These are phyloP conservation scores for Malurus leucopterus DNA, from an alignment of 2,797 vertebrate genomes.

Conservation along the genomic window DNA sequence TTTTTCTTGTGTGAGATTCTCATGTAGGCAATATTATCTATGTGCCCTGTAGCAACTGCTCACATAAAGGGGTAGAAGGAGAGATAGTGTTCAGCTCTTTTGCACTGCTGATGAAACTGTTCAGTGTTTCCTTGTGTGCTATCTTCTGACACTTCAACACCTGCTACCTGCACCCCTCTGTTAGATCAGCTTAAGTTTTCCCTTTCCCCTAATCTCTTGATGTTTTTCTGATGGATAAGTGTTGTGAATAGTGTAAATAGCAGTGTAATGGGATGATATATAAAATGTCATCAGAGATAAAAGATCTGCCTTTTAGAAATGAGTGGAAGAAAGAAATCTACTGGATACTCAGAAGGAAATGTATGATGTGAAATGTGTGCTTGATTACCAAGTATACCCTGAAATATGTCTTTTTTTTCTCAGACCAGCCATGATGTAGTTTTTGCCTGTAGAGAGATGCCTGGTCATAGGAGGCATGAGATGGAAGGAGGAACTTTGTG, in stretches of 20 bases:
- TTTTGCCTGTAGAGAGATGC: not conserved
- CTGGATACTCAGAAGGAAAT: not conserved
- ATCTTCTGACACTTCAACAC: not conserved
- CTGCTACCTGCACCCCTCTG: not conserved
- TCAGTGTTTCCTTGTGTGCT: not conserved
- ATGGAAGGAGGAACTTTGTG: not conserved
- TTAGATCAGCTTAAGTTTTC: not conserved
- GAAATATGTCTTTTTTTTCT: not conserved
- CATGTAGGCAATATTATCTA: not conserved
- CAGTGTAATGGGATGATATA: not conserved
- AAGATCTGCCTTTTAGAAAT: not conserved
- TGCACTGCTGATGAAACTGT: not conserved
- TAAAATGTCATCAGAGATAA: not conserved
- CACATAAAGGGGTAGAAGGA: not conserved
- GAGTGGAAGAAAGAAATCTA: not conserved
- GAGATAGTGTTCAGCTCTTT: not conserved
- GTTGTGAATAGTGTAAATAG: not conserved
- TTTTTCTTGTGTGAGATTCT: not conserved
- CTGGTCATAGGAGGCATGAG: not conserved
- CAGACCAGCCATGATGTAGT: not conserved
- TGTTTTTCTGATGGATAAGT: not conserved
- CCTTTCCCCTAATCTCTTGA: not conserved
- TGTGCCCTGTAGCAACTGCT: not conserved
- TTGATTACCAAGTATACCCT: not conserved
- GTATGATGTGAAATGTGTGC: not conserved